A percentile compares a stretch with the other conserved stretches of the same genome.
phyloP scores from a whole-genome alignment of 2,888 invertebrate species.

The Lobophora halterata region DNA sequence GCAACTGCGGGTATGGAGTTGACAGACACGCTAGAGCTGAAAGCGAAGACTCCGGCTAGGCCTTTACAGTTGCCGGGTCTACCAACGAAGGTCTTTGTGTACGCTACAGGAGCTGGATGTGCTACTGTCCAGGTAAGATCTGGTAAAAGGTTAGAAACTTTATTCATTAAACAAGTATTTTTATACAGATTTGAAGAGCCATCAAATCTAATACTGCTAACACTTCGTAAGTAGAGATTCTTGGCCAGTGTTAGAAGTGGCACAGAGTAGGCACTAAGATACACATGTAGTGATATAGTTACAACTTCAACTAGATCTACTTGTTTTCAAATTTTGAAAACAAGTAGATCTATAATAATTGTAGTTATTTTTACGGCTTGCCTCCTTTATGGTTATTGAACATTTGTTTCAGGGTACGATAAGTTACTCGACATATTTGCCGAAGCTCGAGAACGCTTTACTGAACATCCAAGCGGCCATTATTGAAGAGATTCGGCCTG shows the following conservation, averaged over 20 bases:
- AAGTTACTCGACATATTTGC: constrained; percentile 82
- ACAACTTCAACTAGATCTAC: too few relatives aligned
- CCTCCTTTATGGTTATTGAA: neutral
- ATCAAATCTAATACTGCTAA: too few relatives aligned
- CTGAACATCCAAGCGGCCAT: constrained; percentile 83
- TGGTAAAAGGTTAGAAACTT: too few relatives aligned
- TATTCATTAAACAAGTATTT: too few relatives aligned
- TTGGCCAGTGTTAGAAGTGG: too few relatives aligned
- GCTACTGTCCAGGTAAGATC: constrained; percentile 82
- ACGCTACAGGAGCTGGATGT: constrained; percentile 85
- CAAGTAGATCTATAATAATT: neutral
- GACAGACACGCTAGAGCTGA: constrained; percentile 83
- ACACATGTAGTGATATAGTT: too few relatives aligned
- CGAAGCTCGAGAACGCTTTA: constrained; percentile 78
- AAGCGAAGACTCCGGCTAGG: constrained; percentile 74
- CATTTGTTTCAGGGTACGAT: constrained; percentile 76
- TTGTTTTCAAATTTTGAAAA: too few relatives aligned
- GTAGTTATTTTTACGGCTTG: neutral
- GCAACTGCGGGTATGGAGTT: constrained; percentile 86
- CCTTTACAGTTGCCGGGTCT: constrained; percentile 82
- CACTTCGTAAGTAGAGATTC: too few relatives aligned
- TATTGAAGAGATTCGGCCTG: constrained; percentile 82
- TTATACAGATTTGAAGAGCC: too few relatives aligned
- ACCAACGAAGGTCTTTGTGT: constrained; percentile 86
- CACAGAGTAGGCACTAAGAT: too few relatives aligned